Percentiles rank a stretch among this genome's conserved stretches.
These are phyloP conservation scores for Mormoops blainvillei DNA, from an alignment of 2,113 vertebrate species.

Conservation along the genomic window DNA sequence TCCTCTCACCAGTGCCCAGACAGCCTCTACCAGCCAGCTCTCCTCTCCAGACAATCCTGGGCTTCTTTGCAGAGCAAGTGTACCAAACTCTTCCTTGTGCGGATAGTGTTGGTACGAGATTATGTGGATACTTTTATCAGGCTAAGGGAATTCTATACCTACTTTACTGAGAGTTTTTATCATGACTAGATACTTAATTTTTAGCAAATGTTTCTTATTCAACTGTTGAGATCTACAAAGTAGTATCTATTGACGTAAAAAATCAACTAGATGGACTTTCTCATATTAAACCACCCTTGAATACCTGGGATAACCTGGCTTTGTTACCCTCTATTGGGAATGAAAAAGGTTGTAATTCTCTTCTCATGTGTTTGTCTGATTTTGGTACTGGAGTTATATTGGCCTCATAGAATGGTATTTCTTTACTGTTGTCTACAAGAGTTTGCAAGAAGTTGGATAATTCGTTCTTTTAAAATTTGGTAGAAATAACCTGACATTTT, in stretches of 20 bases:
- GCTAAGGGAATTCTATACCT: neutral
- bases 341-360: neutral
- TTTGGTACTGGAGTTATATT: neutral
- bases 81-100: neutral
- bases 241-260: rapidly evolving
- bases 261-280: neutral
- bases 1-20: neutral
- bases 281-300: neutral
- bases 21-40: neutral
- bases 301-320: neutral
- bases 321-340: neutral
- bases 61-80: neutral
- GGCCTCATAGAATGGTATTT: neutral
- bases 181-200: neutral
- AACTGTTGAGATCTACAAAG: neutral
- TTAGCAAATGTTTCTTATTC: neutral
- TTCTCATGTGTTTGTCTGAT: neutral
- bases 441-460: neutral
- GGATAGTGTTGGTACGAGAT: neutral
- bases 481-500: neutral
- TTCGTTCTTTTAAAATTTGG: neutral
- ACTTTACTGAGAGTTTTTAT: neutral
- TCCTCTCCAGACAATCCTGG: neutral
- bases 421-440: neutral
- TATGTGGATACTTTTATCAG: neutral